These are phyloP conservation scores for Erebia palarica DNA, from an alignment of 2,888 invertebrate genomes.

Conservation along the genomic window DNA sequence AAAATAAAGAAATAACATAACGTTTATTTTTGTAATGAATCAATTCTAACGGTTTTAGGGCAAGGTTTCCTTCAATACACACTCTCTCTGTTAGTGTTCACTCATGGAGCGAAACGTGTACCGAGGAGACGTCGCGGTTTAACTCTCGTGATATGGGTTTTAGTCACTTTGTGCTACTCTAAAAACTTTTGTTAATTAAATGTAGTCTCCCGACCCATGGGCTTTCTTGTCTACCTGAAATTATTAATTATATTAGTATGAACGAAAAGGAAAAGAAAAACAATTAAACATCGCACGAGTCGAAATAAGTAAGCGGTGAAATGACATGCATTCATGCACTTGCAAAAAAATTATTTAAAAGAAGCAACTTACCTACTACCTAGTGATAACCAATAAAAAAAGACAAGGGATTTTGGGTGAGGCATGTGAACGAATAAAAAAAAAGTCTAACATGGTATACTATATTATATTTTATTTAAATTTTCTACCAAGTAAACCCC, in stretches of 20 bases:
- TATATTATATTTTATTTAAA: slow-evolving; percentile 79
- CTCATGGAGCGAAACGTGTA: slow-evolving; percentile 38
- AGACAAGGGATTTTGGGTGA: slow-evolving; percentile 33
- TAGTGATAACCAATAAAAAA: slow-evolving; percentile 39
- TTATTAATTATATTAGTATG: slow-evolving; percentile 81
- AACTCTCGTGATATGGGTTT: slow-evolving; percentile 47
- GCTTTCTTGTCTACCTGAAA: slow-evolving; percentile 80
- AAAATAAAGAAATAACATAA: slow-evolving; percentile 66
- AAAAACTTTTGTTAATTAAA: slow-evolving; percentile 71
- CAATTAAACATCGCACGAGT: slow-evolving; percentile 55
- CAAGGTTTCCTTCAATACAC: slow-evolving; percentile 28
- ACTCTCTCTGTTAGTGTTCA: slow-evolving; percentile 30
- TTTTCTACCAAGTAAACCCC: slow-evolving; percentile 82
- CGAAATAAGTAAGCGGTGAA: slow-evolving; percentile 58
- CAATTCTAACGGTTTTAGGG: slow-evolving; percentile 25
- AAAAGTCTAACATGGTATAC: slow-evolving; percentile 61
- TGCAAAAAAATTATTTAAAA: slow-evolving; percentile 38
- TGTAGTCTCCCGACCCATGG: slow-evolving; percentile 80
- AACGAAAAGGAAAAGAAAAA: slow-evolving; percentile 70
- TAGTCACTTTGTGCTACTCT: slow-evolving; percentile 62
- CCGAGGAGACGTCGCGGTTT: slow-evolving; percentile 37
- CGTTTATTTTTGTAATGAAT: slow-evolving; percentile 59
- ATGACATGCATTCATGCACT: slow-evolving; percentile 65
- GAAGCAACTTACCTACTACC: slow-evolving; percentile 60
- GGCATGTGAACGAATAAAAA: slow-evolving; percentile 51